Evolutionary conservation across 2,797 vertebrate species (phyloP), one percentile per base, ranked within the genome.

Genomic region (Coilia nasus): DNA sequence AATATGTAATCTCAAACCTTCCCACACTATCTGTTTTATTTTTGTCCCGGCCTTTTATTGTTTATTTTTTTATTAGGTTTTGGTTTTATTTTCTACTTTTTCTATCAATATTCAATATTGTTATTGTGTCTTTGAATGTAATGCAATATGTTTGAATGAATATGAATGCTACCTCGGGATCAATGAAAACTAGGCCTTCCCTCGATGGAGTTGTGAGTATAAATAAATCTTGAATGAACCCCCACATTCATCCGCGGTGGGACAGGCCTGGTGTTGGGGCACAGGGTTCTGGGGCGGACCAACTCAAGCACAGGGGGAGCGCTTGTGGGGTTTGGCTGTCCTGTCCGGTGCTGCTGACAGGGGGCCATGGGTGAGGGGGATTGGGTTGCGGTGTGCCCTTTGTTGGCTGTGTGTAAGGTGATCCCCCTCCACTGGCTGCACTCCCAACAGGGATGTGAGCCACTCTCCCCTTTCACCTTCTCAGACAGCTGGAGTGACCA

Each of bases 331-430:
- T 44, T 25, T 19, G 56, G 15, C 44, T 28, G 44, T 59, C 56
- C 82, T 81, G 64, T 17, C 6, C 62, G 6, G 44, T 10, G 1
- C 11, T 81, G 71, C 75, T 88, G 84, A 88, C 82, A 88, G 84
- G 80, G 81, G 84, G 56, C 78, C 81, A 46, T 85, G 31, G 82
- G 46, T 86, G 75, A 75, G 31, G 50, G 35, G 83, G 86, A 64
- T 90, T 83, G 56, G 28, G 82, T 88, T 87, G 87, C 88, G 57
- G 7, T 46, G 71, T 15, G 60, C n/a, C 85, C 83, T 62, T 86
- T 89, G 71, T 86, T 50, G 62, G 44, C 44, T 54, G 54, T 87
- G 87, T 85, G 89, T 85, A 90, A 89, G 80, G 35, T 47, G 62
- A 89, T 86, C 21, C 17, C 54, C 50, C 60, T 59, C 23, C 83